Evolutionary conservation across 2,888 invertebrate species (phyloP), one percentile per base, ranked within the genome.

Genomic region (Lathronympha strigana): DNA sequence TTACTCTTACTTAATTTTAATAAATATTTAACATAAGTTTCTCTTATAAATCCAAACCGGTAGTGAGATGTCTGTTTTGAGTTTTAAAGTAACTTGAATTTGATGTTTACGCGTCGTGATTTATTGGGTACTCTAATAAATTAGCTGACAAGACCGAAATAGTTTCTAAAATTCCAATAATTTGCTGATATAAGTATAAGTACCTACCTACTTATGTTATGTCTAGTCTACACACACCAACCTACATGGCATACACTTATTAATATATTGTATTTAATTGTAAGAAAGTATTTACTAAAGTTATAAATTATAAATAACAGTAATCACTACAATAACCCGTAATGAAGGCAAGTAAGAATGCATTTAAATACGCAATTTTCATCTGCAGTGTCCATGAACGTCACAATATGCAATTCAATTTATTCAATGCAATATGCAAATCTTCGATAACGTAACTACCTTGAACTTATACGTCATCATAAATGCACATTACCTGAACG

Each of bases 1-100:
- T 60, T 53, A 58, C 63, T 54, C 57, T 67, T 51, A 47, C 63
- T 54, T 54, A 31, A 61, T 54, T 54, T 54, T 66, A 60, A 54
- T 54, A 54, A 66, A 61, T 57, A 63, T 54, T 61, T 61, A 54
- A 61, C 64, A 64, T 60, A 66, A 54, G 60, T 66, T 66, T 66
- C 66, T 61, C 64, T 64, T 21, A 43, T 43, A 47, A 54, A 61
- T 47, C 53, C 40, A 31, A 54, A 66, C 61, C 61, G 66, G 66
- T 66, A 54, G 47, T 53, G 58, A 47, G 45, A 36, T 9, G 47
- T n/a, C 19, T 45, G 54, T 38, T 60, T 60, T 31, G 38, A 66
- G 54, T 60, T 66, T 28, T 66, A 40, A 17, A 11, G 43, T 45
- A 11, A 50, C 43, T 64, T 36, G 51, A 64, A 50, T 50, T 58